Evolutionary conservation across 2,113 vertebrate genomes (phyloP), one percentile per base, ranked within the genome.

Genomic region (Galemys pyrenaicus): DNA sequence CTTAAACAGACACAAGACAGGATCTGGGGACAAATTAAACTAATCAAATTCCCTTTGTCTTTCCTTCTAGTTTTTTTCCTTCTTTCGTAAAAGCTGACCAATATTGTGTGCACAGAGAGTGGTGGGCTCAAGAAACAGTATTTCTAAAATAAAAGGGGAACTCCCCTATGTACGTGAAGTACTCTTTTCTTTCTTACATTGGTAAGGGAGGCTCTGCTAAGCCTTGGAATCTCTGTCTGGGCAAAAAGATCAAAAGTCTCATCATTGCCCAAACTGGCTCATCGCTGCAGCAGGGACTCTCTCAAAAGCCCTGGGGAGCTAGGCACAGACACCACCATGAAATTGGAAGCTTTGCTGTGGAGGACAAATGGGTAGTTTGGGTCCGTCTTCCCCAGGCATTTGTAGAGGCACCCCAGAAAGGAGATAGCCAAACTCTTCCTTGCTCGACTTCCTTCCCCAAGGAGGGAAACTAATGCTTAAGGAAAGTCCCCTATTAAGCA

Each of bases 11-110:
- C 58, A 64, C 28, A n/a, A 87, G 91, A 95, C 46, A 65, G 65
- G 37, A 77, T 91, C 89, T 74, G 54, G n/a, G 87, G 93, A 87
- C 94, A 86, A 81, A 87, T 22, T 46, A n/a, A n/a, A 15, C 30
- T 5, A 9, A 51, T 16, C 28, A 41, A 84, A 84, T 28, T 77
- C 74, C 24, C 58, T 51, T 60, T 64, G 54, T 44, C 58, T 81
- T 80, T 49, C 67, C 41, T 89, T 60, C 15, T 62, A 28, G 9
- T 90, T 87, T 70, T 54, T 32, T 49, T 41, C 35, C n/a, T 54
- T 35, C 77, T 46, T 92, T 83, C 30, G 9, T 32, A 91, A 87
- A 84, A 62, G 35, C 65, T 78, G 51, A 80, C 64, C 62, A 17
- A 32, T 41, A 37, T 67, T 46, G 10, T 51, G n/a, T 32, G 46